A percentile compares a stretch with the other conserved stretches of the same genome.
phyloP scores from a whole-genome alignment of 2,797 vertebrate species.

The Sebastes matsubarae region DNA sequence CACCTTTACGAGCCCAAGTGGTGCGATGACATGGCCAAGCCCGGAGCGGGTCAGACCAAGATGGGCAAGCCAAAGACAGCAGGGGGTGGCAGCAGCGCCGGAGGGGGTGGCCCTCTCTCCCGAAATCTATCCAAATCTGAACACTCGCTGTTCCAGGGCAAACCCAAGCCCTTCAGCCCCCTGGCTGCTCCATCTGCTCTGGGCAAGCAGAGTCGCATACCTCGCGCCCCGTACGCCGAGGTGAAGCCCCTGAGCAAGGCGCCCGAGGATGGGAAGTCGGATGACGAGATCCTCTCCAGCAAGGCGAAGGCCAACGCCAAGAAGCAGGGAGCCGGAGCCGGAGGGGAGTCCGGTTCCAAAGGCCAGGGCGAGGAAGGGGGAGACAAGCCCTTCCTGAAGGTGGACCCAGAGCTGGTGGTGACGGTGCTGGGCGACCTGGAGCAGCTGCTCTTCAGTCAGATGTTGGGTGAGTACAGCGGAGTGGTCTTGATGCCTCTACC shows the following conservation, averaged over 20 bases:
- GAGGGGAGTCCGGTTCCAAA: constrained; percentile 82
- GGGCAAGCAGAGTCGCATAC: constrained; percentile 93
- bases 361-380: constrained; percentile 86
- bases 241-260: constrained; percentile 97
- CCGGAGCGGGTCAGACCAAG: constrained; percentile 81
- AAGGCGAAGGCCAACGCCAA: constrained; percentile 87
- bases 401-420: constrained; percentile 98
- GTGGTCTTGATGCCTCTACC: neutral
- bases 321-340: constrained; percentile 72
- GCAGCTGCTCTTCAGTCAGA: constrained; percentile 99
- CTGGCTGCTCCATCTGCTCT: constrained; percentile 85
- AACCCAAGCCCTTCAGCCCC: constrained; percentile 87
- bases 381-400: constrained; percentile 94
- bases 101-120: constrained; percentile 84
- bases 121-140: constrained; percentile 94
- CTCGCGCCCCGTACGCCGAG: constrained; percentile 94
- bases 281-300: constrained; percentile 93
- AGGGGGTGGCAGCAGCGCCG: constrained; percentile 70
- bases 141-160: constrained; percentile 93
- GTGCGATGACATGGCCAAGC: constrained; percentile 94
- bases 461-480: constrained; percentile 91
- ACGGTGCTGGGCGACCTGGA: constrained; percentile 98
- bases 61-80: constrained; percentile 79
- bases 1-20: constrained; percentile 96
- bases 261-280: constrained; percentile 90